Evolutionary conservation across 2,888 invertebrate species (phyloP).

Genomic region (Nysson spinosus): DNA sequence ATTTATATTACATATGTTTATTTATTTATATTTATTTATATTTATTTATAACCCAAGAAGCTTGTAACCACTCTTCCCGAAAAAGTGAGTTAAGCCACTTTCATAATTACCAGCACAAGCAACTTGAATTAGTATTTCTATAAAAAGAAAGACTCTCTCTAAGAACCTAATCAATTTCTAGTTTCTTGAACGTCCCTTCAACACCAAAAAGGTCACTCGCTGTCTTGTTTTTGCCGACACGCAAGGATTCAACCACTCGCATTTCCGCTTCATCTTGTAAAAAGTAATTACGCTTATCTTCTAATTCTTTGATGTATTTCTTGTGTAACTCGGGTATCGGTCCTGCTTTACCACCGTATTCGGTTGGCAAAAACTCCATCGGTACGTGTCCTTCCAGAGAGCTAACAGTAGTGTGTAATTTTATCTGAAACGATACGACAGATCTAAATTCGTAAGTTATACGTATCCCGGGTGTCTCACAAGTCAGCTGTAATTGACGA

Average conservation of each 20-base stretch:
- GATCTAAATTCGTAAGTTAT: background rate
- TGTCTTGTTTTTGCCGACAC: conserved; percentile 82
- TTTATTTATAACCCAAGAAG: too few species aligned
- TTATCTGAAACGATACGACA: conserved; percentile 55
- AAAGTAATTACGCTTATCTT: conserved; percentile 74
- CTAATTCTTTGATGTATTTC: conserved; percentile 63
- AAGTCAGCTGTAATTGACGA: too few species aligned
- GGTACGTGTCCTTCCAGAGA: conserved; percentile 79
- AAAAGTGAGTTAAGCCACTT: too few species aligned
- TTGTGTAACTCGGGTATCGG: conserved; percentile 64
- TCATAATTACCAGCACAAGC: too few species aligned
- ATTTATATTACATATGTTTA: too few species aligned
- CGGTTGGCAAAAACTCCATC: conserved; percentile 81
- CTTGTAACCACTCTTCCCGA: too few species aligned
- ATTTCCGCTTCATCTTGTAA: conserved; percentile 78
- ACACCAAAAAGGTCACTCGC: conserved; percentile 82
- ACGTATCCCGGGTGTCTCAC: background rate
- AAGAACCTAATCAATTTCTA: conserved; percentile 85
- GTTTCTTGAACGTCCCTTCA: conserved; percentile 86
- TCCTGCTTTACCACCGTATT: conserved; percentile 81
- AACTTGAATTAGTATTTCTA: too few species aligned
- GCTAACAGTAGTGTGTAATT: conserved; percentile 79
- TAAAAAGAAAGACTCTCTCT: too few species aligned
- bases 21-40: too few species aligned
- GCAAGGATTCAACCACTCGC: conserved; percentile 80